A percentile compares a stretch with the other conserved stretches of the same genome.
phyloP scores from a whole-genome alignment of 2,113 vertebrate species.

The Tetrax tetrax region DNA sequence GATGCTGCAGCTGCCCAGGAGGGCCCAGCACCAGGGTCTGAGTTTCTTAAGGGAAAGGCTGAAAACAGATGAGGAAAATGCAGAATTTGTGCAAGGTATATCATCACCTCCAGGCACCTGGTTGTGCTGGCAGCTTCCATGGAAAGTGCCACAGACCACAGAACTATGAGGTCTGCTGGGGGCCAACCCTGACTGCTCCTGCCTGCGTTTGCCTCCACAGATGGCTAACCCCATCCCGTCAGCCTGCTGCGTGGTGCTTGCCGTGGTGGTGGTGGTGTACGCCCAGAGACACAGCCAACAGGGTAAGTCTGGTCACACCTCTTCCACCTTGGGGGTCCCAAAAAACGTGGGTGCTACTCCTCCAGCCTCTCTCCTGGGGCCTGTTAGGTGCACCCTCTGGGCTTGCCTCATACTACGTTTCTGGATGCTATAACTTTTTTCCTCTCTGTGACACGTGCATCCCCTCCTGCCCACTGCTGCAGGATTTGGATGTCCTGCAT shows the following conservation, averaged over 20 bases:
- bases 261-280: slow-evolving; percentile 87
- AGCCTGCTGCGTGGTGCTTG: slow-evolving; percentile 90
- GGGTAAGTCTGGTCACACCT: slow-evolving; percentile 80
- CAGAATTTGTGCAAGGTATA: neutral
- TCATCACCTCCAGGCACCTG: neutral
- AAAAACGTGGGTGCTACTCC: neutral
- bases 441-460: rapidly evolving
- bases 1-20: neutral
- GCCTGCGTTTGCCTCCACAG: slow-evolving; percentile 79
- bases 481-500: neutral
- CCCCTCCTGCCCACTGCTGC: neutral
- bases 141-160: neutral
- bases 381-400: rapidly evolving
- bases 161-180: neutral
- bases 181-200: neutral
- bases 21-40: neutral
- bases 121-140: neutral
- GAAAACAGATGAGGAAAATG: neutral
- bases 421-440: neutral
- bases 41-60: neutral
- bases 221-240: slow-evolving; percentile 93
- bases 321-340: neutral
- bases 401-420: neutral
- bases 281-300: slow-evolving; percentile 90
- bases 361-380: neutral